Evolutionary conservation across 2,888 invertebrate genomes (phyloP).

Genomic region (Leptura quadrifasciata): DNA sequence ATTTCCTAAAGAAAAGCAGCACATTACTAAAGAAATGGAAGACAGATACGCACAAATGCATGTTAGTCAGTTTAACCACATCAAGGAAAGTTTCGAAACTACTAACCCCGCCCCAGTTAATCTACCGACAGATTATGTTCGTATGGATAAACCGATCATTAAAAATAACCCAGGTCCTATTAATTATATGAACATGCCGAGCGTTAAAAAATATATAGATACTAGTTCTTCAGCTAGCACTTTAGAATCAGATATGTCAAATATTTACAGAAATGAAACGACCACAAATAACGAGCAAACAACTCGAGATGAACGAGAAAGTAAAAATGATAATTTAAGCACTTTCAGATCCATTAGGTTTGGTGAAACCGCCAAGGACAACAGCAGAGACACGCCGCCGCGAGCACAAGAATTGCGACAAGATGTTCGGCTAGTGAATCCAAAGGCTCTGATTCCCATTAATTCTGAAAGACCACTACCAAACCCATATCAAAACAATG

Average conservation of each 20-base stretch:
- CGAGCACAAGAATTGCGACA: slow-evolving; percentile 67
- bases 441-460: slow-evolving; percentile 71
- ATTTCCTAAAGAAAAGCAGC: slow-evolving; percentile 34
- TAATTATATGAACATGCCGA: slow-evolving; percentile 62
- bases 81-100: slow-evolving; percentile 63
- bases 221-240: slow-evolving; percentile 71
- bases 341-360: slow-evolving; percentile 46
- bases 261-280: slow-evolving; percentile 60
- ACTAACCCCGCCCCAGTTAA: slow-evolving; percentile 18
- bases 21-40: slow-evolving; percentile 60
- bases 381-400: slow-evolving; percentile 65
- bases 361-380: slow-evolving; percentile 29
- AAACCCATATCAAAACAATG: slow-evolving; percentile 67
- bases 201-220: slow-evolving; percentile 68
- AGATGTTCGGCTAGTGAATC: slow-evolving; percentile 69
- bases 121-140: slow-evolving; percentile 59
- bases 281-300: slow-evolving; percentile 40
- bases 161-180: slow-evolving; percentile 56
- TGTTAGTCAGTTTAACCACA: slow-evolving; percentile 66
- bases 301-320: slow-evolving; percentile 39
- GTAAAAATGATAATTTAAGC: slow-evolving; percentile 44
- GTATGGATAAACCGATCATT: slow-evolving; percentile 62
- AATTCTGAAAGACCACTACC: slow-evolving; percentile 70
- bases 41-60: slow-evolving; percentile 67
- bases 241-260: slow-evolving; percentile 68